Conservation (phyloP, 2,888 invertebrate species). For the Homarus gammarus region DNA sequence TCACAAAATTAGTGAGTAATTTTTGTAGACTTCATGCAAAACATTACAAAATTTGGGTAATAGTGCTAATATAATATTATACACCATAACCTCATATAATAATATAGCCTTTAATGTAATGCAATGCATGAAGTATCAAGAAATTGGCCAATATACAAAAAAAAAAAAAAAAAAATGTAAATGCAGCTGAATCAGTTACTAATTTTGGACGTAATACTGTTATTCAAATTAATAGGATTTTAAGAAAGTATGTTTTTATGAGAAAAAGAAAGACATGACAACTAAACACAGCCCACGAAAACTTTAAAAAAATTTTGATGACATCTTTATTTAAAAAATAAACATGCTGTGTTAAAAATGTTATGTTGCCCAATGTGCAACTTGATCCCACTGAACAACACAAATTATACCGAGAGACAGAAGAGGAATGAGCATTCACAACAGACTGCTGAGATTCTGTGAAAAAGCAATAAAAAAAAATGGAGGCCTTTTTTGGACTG, state of each 20-base stretch:
- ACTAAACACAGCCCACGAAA: background rate
- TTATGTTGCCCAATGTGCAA: background rate
- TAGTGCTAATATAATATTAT: background rate
- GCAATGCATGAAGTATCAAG: background rate
- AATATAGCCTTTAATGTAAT: background rate
- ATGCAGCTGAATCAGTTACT: background rate
- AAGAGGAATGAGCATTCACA: background rate
- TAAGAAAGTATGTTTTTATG: background rate
- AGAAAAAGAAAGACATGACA: background rate
- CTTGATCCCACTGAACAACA: background rate
- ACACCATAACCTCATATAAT: background rate
- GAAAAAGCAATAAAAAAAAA: background rate
- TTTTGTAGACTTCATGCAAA: background rate
- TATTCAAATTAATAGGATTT: background rate
- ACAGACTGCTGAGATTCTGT: background rate
- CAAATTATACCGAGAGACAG: background rate
- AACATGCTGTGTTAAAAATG: background rate
- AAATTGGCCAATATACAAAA: background rate
- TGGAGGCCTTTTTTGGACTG: background rate
- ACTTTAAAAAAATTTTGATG: background rate
- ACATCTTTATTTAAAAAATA: background rate
- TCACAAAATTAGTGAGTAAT: background rate
- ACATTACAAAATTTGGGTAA: background rate
- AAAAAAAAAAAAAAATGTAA: background rate
- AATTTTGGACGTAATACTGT: no score